Percentiles rank a stretch among this genome's conserved stretches.
phyloP scores from a whole-genome alignment of 2,888 invertebrate genomes.

The Galerucella pusilla region DNA sequence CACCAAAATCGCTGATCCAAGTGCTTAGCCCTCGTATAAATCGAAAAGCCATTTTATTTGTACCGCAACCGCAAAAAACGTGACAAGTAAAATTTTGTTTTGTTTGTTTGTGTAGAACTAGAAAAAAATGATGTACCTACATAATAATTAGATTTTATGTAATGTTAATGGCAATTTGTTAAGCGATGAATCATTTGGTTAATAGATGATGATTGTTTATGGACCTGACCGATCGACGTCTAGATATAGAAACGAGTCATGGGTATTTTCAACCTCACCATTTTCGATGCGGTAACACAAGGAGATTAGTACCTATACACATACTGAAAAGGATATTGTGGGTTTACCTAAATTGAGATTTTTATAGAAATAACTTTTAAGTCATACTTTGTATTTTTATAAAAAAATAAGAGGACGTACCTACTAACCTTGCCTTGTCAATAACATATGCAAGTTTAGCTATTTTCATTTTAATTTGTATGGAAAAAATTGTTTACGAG shows the following conservation, averaged over 20 bases:
- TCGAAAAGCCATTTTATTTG: too few relatives aligned
- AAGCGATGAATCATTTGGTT: slow-evolving; percentile 2
- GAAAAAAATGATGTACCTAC: not conserved
- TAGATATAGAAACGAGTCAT: slow-evolving; percentile 17
- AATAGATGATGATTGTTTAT: slow-evolving; percentile 1
- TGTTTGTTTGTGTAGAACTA: too few relatives aligned
- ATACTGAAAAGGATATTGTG: slow-evolving; percentile 8
- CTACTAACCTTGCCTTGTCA: too few relatives aligned
- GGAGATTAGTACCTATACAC: not conserved
- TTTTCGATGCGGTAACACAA: slow-evolving; percentile 7
- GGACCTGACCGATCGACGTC: slow-evolving; percentile 3
- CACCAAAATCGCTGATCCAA: too few relatives aligned
- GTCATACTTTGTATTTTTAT: not conserved
- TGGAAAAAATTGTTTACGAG: too few relatives aligned
- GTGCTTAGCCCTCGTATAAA: too few relatives aligned
- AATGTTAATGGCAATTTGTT: not conserved
- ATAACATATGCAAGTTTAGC: too few relatives aligned
- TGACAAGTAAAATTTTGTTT: too few relatives aligned
- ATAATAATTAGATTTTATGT: slow-evolving; percentile 1
- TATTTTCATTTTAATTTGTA: too few relatives aligned
- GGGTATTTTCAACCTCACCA: slow-evolving; percentile 12
- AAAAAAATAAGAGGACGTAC: too few relatives aligned
- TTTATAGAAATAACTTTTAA: not conserved
- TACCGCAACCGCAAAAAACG: too few relatives aligned
- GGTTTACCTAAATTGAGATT: not conserved